These are phyloP conservation scores for Calameuta filiformis DNA, from an alignment of 2,888 invertebrate species.

Conservation along the genomic window DNA sequence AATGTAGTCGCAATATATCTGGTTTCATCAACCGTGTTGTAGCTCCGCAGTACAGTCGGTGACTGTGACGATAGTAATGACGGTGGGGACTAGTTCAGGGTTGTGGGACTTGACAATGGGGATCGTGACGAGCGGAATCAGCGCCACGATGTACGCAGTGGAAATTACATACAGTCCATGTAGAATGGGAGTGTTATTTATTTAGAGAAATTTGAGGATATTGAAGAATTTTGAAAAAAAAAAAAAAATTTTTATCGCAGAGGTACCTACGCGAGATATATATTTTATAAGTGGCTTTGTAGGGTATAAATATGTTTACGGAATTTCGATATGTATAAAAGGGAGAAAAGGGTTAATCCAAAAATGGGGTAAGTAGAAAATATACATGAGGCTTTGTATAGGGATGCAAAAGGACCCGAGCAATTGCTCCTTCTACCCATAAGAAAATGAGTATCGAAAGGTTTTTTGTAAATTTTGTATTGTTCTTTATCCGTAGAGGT, in stretches of 20 bases:
- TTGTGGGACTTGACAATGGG: background rate
- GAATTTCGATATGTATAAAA: too few relatives aligned
- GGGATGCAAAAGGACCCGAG: too few relatives aligned
- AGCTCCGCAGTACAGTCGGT: background rate
- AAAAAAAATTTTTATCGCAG: too few relatives aligned
- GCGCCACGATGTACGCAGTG: background rate
- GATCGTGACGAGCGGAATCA: background rate
- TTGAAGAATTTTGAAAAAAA: too few relatives aligned
- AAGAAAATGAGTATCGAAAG: too few relatives aligned
- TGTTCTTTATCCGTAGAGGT: background rate
- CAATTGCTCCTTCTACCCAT: too few relatives aligned
- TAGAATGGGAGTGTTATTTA: background rate
- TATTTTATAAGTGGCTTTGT: too few relatives aligned
- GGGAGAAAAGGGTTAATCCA: too few relatives aligned
- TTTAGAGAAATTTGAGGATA: background rate
- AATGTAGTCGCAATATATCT: background rate
- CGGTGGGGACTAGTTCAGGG: background rate
- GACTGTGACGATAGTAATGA: background rate
- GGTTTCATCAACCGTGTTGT: background rate
- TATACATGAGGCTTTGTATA: too few relatives aligned
- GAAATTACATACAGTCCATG: background rate
- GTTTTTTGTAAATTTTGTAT: background rate
- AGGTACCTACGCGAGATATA: too few relatives aligned
- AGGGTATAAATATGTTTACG: too few relatives aligned
- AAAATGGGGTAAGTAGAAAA: too few relatives aligned